Evolutionary conservation across 1,140 invertebrate genomes (phyloP).

Genomic region (Habropoda laboriosa): DNA sequence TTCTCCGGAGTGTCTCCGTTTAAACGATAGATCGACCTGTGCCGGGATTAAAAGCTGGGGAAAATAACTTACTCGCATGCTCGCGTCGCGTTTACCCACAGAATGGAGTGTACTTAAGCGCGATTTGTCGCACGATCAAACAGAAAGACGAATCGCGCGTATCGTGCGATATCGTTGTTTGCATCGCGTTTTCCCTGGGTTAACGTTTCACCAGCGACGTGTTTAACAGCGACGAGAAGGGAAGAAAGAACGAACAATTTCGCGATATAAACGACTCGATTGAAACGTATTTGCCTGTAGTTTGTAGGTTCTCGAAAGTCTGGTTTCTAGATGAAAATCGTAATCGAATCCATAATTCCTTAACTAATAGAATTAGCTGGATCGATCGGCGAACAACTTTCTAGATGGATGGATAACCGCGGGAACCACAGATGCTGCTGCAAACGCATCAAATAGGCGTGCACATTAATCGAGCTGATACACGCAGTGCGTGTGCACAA

Average conservation of each 20-base stretch:
- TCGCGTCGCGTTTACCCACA: background rate
- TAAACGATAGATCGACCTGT: no score
- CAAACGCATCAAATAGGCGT: conserved; percentile 36
- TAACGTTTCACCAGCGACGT: background rate
- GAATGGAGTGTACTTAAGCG: background rate
- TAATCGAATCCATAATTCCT: conserved; percentile 19
- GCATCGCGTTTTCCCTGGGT: background rate
- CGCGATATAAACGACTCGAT: no score
- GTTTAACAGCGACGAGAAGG: background rate
- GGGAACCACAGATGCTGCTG: conserved; percentile 30
- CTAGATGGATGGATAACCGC: conserved; percentile 32
- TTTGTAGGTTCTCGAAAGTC: background rate
- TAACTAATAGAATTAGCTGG: conserved; percentile 41
- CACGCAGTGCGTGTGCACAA: conserved; percentile 6
- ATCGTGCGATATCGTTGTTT: conserved; percentile 8
- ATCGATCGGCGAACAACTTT: conserved; percentile 26
- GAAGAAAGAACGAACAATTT: background rate
- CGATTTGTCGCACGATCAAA: conserved; percentile 6
- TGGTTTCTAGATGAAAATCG: background rate
- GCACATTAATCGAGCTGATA: conserved; percentile 37
- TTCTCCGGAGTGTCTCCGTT: no score
- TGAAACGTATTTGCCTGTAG: no score
- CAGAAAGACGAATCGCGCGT: background rate
- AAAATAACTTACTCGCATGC: conserved; percentile 45
- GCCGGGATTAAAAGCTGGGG: background rate